These are phyloP conservation scores for Anthopleura sola DNA, from an alignment of 64 coral and sea anemone species.

Conservation along the genomic window DNA sequence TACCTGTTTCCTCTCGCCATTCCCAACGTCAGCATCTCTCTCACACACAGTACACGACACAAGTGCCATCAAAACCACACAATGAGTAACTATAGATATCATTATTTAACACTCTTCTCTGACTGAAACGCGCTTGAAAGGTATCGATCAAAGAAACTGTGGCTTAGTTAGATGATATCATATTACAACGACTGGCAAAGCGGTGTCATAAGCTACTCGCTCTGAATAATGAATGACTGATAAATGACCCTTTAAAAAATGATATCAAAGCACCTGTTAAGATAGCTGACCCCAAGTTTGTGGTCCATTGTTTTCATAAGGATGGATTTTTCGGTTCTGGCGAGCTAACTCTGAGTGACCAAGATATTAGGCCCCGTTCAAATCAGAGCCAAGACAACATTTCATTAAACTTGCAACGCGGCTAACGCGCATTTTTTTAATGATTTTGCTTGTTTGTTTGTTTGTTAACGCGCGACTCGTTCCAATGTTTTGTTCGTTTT, in stretches of 20 bases:
- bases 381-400: background rate
- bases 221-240: background rate
- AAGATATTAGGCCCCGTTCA: too few species aligned
- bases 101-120: background rate
- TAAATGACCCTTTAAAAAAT: background rate
- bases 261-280: constrained; percentile 1
- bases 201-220: background rate
- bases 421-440: too few species aligned
- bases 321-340: background rate
- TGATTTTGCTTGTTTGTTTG: too few species aligned
- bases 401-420: too few species aligned
- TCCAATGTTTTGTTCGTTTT: too few species aligned
- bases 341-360: too few species aligned
- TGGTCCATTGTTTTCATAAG: background rate
- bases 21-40: background rate
- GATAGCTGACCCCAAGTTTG: constrained; percentile 1
- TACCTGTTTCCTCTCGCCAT: background rate
- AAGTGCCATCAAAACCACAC: background rate
- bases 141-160: background rate
- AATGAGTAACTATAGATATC: background rate
- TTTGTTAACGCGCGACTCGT: too few species aligned
- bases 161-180: background rate
- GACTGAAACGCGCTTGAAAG: background rate
- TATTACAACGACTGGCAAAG: background rate
- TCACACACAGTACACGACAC: background rate